phyloP scores from a whole-genome alignment of 2,113 vertebrate genomes.

The Centrocercus urophasianus region DNA sequence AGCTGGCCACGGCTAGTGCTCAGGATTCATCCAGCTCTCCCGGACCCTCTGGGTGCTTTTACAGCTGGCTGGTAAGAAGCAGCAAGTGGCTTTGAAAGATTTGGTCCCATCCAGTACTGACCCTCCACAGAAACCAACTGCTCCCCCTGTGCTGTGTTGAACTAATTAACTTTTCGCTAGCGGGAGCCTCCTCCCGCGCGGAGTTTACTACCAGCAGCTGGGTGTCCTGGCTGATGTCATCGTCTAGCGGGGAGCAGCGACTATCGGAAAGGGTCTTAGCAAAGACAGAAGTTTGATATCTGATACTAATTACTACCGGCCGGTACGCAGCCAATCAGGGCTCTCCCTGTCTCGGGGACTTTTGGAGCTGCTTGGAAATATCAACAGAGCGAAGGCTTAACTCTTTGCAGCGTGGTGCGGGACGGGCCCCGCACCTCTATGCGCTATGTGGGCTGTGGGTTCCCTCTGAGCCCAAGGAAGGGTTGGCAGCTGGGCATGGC shows the following conservation, averaged over 20 bases:
- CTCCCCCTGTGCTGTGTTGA: slow-evolving; percentile 80
- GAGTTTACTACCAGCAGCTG: slow-evolving; percentile 74
- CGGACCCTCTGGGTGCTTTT: slow-evolving; percentile 52
- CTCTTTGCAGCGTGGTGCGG: slow-evolving; percentile 61
- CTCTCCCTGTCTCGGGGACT: slow-evolving; percentile 35
- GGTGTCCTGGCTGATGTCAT: slow-evolving; percentile 84
- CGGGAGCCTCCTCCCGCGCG: slow-evolving; percentile 81
- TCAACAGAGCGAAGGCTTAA: slow-evolving; percentile 57
- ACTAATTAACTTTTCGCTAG: slow-evolving; percentile 78
- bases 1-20: slow-evolving; percentile 44
- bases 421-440: neutral
- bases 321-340: slow-evolving; percentile 79
- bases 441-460: rapidly evolving
- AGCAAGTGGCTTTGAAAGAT: slow-evolving; percentile 68
- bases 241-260: slow-evolving; percentile 72
- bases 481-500: no score
- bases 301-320: slow-evolving; percentile 83
- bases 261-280: slow-evolving; percentile 78
- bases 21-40: slow-evolving; percentile 73
- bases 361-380: slow-evolving; percentile 38
- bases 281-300: slow-evolving; percentile 82
- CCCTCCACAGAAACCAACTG: slow-evolving; percentile 82
- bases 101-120: slow-evolving; percentile 88
- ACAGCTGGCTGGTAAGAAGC: slow-evolving; percentile 51
- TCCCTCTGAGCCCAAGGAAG: rapidly evolving